phyloP scores from a whole-genome alignment of 2,888 invertebrate species.

The Drosophila limbata region DNA sequence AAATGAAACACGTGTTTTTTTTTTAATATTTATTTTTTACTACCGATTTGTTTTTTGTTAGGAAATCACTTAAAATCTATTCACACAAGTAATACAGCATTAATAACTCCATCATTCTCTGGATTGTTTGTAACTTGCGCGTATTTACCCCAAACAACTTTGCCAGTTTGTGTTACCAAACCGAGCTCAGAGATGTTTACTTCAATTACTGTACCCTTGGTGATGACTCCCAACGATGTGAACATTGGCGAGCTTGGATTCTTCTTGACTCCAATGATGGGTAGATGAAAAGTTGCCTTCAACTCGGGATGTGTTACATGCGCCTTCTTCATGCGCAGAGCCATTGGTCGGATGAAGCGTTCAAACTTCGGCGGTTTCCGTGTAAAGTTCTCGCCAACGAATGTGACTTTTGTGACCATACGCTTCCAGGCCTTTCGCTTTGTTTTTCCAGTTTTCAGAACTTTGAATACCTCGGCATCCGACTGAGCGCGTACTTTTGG shows the following conservation, averaged over 20 bases:
- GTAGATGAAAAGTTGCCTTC: slow-evolving; percentile 98
- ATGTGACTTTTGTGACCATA: slow-evolving; percentile 99
- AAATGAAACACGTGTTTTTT: slow-evolving; percentile 8
- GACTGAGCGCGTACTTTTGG: slow-evolving; percentile 99
- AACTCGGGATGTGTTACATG: slow-evolving; percentile 99
- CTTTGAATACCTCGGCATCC: slow-evolving; percentile 98
- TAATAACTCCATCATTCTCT: slow-evolving; percentile 99
- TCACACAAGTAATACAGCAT: slow-evolving; percentile 97
- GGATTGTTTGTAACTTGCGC: slow-evolving; percentile 99
- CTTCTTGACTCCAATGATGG: slow-evolving; percentile 99
- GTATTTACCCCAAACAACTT: slow-evolving; percentile 99
- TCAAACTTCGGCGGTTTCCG: slow-evolving; percentile 99
- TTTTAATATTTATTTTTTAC: slow-evolving; percentile 21
- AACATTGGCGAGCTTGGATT: slow-evolving; percentile 99
- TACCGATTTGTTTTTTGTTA: slow-evolving; percentile 8
- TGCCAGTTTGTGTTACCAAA: slow-evolving; percentile 98
- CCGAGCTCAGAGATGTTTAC: slow-evolving; percentile 99
- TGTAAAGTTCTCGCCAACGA: slow-evolving; percentile 99
- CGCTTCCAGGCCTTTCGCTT: slow-evolving; percentile 99
- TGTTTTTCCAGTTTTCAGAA: slow-evolving; percentile 95
- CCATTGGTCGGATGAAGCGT: slow-evolving; percentile 99
- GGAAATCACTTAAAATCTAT: slow-evolving; percentile 66
- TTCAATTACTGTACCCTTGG: slow-evolving; percentile 99
- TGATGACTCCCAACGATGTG: slow-evolving; percentile 98
- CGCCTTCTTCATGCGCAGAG: slow-evolving; percentile 96